phyloP scores from a whole-genome alignment of 1,140 invertebrate genomes.

The Atopsyche davidsoni region DNA sequence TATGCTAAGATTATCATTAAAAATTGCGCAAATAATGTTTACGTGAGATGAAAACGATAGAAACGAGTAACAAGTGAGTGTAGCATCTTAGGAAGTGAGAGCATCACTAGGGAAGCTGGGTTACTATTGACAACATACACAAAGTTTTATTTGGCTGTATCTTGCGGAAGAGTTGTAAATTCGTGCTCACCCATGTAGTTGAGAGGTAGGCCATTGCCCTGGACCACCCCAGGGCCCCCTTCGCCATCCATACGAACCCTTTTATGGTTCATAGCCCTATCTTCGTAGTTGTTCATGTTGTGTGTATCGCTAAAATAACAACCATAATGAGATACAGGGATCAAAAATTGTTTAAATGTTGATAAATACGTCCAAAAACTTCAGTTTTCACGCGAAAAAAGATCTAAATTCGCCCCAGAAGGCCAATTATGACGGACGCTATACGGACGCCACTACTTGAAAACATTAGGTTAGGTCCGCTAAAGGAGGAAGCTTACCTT shows the following conservation, averaged over 20 bases:
- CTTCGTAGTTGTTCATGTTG: constrained; percentile 48
- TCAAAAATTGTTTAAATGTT: constrained; percentile 34
- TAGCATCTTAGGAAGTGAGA: neutral
- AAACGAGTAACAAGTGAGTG: too few relatives aligned
- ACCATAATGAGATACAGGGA: too few relatives aligned
- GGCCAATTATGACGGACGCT: constrained; percentile 43
- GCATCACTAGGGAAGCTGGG: neutral
- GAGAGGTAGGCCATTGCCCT: constrained; percentile 47
- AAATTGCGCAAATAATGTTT: too few relatives aligned
- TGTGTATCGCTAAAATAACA: constrained; percentile 20
- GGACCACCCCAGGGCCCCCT: constrained; percentile 46
- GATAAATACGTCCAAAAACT: constrained; percentile 34
- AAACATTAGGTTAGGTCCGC: constrained; percentile 48
- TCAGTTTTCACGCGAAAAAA: constrained; percentile 4
- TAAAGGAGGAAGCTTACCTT: constrained; percentile 48
- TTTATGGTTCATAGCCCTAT: constrained; percentile 49
- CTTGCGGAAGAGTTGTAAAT: neutral
- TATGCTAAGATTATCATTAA: too few relatives aligned
- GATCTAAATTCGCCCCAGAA: neutral
- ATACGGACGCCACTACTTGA: constrained; percentile 45
- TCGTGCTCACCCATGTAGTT: constrained; percentile 44
- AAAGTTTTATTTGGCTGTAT: neutral
- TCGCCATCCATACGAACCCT: constrained; percentile 48
- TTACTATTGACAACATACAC: too few relatives aligned
- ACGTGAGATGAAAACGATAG: too few relatives aligned